Percentiles rank a stretch among this genome's conserved stretches.
These are phyloP conservation scores for Steinernema khuongi DNA, from an alignment of 1,140 invertebrate genomes.

Conservation along the genomic window DNA sequence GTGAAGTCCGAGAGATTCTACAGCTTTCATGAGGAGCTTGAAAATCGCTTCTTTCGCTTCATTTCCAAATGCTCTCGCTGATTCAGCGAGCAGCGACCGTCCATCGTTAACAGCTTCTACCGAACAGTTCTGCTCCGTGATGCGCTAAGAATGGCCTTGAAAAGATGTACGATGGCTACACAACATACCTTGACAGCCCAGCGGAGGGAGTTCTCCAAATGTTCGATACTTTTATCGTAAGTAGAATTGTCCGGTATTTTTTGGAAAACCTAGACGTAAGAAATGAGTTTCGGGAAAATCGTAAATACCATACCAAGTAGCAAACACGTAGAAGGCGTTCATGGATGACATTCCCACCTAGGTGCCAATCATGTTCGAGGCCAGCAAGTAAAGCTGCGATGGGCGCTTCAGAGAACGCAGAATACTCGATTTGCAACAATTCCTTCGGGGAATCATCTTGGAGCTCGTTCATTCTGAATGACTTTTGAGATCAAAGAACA, in stretches of 20 bases:
- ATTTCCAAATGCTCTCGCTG: neutral
- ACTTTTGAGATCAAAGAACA: neutral
- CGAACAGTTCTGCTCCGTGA: neutral
- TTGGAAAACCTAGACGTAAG: slow-evolving; percentile 14
- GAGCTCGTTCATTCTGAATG: neutral
- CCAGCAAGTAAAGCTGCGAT: neutral
- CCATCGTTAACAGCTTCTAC: slow-evolving; percentile 21
- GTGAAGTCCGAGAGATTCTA: neutral
- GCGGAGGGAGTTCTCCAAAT: slow-evolving; percentile 16
- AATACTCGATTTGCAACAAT: neutral
- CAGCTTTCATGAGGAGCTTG: slow-evolving; percentile 8
- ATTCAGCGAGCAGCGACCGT: slow-evolving; percentile 20
- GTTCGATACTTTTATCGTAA: slow-evolving; percentile 9
- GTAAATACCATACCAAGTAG: neutral
- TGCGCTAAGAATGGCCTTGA: neutral
- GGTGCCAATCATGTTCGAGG: neutral
- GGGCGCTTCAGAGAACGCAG: neutral
- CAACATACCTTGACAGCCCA: neutral
- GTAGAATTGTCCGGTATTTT: slow-evolving; percentile 31
- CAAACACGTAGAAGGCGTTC: neutral
- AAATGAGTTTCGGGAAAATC: neutral
- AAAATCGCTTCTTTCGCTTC: neutral
- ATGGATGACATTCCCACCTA: neutral
- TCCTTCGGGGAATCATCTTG: neutral
- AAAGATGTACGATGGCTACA: neutral